Evolutionary conservation across 2,888 invertebrate species (phyloP), one percentile per base, ranked within the genome.

Genomic region (Drosophila recens): DNA sequence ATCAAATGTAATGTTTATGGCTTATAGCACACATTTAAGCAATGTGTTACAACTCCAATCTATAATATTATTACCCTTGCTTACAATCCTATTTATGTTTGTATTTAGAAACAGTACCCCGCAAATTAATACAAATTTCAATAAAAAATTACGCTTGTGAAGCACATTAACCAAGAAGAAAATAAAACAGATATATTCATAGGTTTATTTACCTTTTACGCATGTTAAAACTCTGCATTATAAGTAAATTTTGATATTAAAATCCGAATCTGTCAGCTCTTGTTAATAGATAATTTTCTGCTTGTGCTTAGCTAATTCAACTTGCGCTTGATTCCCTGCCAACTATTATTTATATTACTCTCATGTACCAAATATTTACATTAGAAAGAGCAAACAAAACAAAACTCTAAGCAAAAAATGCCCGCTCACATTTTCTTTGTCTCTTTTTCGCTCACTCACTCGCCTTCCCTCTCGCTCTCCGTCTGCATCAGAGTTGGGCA

Each of bases 321-420:
- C 0, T 15, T 27, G 15, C 11, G 30, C 0, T 17, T 2, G 4
- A 20, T 42, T 42, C 9, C 13, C 23, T 15, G 9, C 8, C 13
- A 20, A 42, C 13, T 33, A 34, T n/a, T 45, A 36, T 34, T 57
- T 36, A 1, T 23, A 36, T 46, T 45, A 23, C 23, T 36, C 11
- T 46, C 15, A 13, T 46, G 27, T 45, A n/a, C n/a, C 33, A 69
- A 69, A 65, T 79, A 79, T 76, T 75, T 70, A 52, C 76, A 70
- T 70, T 59, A 59, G 51, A 57, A 42, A 72, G 48, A 69, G 15
- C 34, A 79, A 79, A 53, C 54, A 56, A 52, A 62, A 56, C 49
- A 48, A 62, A 69, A 49, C 51, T 76, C 65, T 52, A 66, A 63
- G 59, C 67, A 78, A 61, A 54, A 53, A 63, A 40, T 51, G 48